Base-by-base conservation (phyloP, 2,888 invertebrate genomes). In the Corbicula japonica region DNA sequence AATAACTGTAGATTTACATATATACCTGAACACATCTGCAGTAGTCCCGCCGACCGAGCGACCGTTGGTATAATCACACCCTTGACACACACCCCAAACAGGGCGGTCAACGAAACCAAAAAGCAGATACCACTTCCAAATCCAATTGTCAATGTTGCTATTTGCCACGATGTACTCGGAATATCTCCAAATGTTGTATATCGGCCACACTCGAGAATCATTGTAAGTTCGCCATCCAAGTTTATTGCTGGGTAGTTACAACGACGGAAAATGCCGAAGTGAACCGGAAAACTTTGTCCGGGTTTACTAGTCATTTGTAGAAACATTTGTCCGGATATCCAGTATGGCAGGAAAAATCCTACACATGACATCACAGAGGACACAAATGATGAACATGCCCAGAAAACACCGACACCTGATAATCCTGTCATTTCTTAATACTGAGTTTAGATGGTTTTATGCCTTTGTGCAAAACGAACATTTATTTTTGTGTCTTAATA, bases 151-250 rank as follows among this genome's bases (percentile, higher is more conserved):
- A 96, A 93, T 2, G 96, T 96, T 83, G 95, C 95, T 38, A 95
- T 95, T 90, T 95, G 95, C 96, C 96, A 96, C 94, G 95, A 96
- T 6, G 95, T 94, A 87, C 95, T 95, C 8, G 96, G 96, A 88
- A 96, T 96, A 88, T 96, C 96, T 93, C 94, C 94, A 91, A 96
- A 96, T 93, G 95, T 95, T 54, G 95, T 95, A 91, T 96, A 96
- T 80, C 96, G 93, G 41, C 96, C 96, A 90, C 96, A 96, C 92
- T 95, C 95, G 88, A 94, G 94, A 65, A 96, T 94, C 85, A 96
- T 95, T 88, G 95, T 95, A 26, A 95, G 91, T 5, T 72, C 54
- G 1, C 90, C 92, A 2, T 87, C 86, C 4, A 79, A 94, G 71
- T 94, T 94, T 76, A 95, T 93, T 80, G 94, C 92, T 18, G 95